Percentiles rank a stretch among this genome's conserved stretches.
Conservation (phyloP, 2,797 vertebrate species). For the Malacoraja senta region DNA sequence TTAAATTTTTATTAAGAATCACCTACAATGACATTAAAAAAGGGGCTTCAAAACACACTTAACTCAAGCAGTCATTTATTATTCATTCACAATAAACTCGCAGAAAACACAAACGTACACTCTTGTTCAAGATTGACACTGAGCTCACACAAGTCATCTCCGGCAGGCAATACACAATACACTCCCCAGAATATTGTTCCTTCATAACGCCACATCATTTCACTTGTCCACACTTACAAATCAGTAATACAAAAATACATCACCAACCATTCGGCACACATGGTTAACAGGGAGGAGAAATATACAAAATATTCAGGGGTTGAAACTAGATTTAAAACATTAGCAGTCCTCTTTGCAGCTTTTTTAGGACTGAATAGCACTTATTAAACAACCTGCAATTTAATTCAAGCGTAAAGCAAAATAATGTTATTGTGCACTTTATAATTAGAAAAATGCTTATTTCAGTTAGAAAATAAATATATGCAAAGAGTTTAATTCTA, state of each 20-base stretch:
- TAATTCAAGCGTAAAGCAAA: background rate
- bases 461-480: background rate
- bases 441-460: background rate
- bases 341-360: background rate
- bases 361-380: background rate
- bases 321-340: conserved; percentile 10
- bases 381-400: background rate
- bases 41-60: conserved; percentile 87
- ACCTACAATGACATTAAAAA: conserved; percentile 97
- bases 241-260: conserved; percentile 75
- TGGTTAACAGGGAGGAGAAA: conserved; percentile 68
- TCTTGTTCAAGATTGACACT: conserved; percentile 69
- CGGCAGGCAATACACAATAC: conserved; percentile 60
- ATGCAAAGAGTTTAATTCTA: background rate
- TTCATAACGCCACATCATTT: conserved; percentile 75
- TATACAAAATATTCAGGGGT: conserved; percentile 53
- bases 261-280: conserved; percentile 95
- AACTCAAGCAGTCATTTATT: conserved; percentile 79
- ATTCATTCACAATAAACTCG: conserved; percentile 72
- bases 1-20: conserved; percentile 92
- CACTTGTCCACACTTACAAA: conserved; percentile 86
- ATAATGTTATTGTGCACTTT: background rate
- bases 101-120: conserved; percentile 72
- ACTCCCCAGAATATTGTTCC: conserved; percentile 62
- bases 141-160: conserved; percentile 70